Percentiles rank a stretch among this genome's conserved stretches.
These are phyloP conservation scores for Sinhomidia bicolor DNA, from an alignment of 2,888 invertebrate species.

Conservation along the genomic window DNA sequence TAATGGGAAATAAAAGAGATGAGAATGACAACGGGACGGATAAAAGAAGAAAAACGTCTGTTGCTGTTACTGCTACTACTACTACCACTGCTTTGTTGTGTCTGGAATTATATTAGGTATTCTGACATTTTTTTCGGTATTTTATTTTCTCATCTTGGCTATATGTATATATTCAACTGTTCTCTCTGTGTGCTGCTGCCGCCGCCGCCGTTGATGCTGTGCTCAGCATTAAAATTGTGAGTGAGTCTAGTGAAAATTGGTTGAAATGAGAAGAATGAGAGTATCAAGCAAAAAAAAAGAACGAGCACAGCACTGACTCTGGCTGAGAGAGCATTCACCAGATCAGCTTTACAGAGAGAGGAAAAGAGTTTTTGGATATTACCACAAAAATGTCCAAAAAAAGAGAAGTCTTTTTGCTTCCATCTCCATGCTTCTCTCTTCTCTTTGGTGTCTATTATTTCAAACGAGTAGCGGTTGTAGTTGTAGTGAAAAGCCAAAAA, in stretches of 20 bases:
- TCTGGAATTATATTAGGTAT: background rate
- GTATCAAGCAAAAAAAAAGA: background rate
- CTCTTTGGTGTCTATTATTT: background rate
- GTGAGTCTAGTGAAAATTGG: constrained; percentile 54
- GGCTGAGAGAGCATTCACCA: background rate
- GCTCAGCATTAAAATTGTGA: constrained; percentile 29
- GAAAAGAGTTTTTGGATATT: constrained; percentile 1
- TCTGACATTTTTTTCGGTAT: background rate
- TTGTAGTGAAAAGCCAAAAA: constrained; percentile 38
- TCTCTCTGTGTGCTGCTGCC: background rate
- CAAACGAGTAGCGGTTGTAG: background rate
- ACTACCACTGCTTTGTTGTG: background rate
- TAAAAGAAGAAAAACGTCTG: constrained; percentile 1
- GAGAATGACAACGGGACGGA: background rate
- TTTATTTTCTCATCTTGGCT: background rate
- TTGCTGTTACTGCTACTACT: background rate
- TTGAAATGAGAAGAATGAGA: constrained; percentile 40
- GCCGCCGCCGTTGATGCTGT: constrained; percentile 26
- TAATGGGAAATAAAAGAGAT: constrained; percentile 11
- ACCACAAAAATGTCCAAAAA: constrained; percentile 2
- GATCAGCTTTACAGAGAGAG: background rate
- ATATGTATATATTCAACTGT: too few relatives aligned
- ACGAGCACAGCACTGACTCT: too few relatives aligned
- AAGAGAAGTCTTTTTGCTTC: background rate
- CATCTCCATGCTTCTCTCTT: background rate